A percentile compares a stretch with the other conserved stretches of the same genome.
phyloP scores from a whole-genome alignment of 2,113 vertebrate genomes.

The Sclerurus mexicanus region DNA sequence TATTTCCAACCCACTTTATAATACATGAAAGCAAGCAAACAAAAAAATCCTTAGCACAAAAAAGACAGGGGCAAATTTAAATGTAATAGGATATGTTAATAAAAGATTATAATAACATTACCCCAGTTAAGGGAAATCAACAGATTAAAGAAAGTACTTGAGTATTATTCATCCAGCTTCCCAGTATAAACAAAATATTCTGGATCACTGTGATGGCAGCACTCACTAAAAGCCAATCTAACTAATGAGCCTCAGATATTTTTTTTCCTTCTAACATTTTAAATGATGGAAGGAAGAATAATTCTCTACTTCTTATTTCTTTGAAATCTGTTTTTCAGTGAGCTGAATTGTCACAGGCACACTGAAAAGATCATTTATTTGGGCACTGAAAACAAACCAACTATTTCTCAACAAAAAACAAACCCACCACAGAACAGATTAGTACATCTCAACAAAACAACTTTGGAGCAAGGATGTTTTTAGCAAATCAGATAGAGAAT shows the following conservation, averaged over 20 bases:
- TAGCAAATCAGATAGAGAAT: background rate
- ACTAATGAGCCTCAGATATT: background rate
- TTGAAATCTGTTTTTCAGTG: background rate
- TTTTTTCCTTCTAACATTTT: background rate
- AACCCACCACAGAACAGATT: background rate
- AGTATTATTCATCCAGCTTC: background rate
- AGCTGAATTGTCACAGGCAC: background rate
- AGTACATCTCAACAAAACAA: background rate
- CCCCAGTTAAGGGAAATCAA: background rate
- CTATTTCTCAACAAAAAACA: background rate
- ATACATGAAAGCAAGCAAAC: background rate
- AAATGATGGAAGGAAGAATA: background rate
- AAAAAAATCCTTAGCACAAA: background rate
- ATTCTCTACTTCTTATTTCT: background rate
- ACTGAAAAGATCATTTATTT: background rate
- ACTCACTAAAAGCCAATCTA: background rate
- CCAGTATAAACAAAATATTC: background rate
- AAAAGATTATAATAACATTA: background rate
- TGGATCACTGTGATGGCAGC: background rate
- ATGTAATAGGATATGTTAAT: background rate
- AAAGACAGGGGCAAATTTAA: background rate
- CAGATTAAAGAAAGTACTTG: background rate
- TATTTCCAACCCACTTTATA: background rate
- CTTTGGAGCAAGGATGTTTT: background rate
- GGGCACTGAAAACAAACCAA: background rate